phyloP scores from a whole-genome alignment of 2,797 vertebrate species.

The Lemur catta region DNA sequence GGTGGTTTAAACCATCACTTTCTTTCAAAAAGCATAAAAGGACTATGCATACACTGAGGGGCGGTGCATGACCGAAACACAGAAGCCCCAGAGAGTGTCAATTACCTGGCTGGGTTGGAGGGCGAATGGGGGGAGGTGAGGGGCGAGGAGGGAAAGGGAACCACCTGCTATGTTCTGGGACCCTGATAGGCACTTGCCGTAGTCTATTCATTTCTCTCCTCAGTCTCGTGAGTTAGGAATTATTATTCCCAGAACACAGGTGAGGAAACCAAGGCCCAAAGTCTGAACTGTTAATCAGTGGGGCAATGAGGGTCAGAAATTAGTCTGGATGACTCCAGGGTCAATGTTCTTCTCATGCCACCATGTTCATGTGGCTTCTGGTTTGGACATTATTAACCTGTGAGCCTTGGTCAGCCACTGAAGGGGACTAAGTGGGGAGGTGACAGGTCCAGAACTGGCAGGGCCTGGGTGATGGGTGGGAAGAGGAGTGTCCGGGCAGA shows the following conservation, averaged over 20 bases:
- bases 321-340: neutral
- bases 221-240: neutral
- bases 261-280: neutral
- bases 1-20: neutral
- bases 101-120: too few species aligned
- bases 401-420: accelerated
- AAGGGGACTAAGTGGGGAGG: neutral
- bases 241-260: neutral
- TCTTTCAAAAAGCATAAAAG: neutral
- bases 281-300: neutral
- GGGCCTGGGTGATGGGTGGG: neutral
- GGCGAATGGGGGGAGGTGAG: neutral
- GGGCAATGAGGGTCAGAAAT: neutral
- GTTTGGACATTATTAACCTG: neutral
- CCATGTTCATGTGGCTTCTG: accelerated
- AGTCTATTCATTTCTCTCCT: neutral
- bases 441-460: neutral
- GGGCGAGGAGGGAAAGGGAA: neutral
- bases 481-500: neutral
- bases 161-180: neutral
- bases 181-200: neutral
- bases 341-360: neutral
- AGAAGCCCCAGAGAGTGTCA: neutral
- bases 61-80: neutral
- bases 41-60: neutral